phyloP scores from a whole-genome alignment of 2,888 invertebrate genomes.

The Lasioglossum villosulum region DNA sequence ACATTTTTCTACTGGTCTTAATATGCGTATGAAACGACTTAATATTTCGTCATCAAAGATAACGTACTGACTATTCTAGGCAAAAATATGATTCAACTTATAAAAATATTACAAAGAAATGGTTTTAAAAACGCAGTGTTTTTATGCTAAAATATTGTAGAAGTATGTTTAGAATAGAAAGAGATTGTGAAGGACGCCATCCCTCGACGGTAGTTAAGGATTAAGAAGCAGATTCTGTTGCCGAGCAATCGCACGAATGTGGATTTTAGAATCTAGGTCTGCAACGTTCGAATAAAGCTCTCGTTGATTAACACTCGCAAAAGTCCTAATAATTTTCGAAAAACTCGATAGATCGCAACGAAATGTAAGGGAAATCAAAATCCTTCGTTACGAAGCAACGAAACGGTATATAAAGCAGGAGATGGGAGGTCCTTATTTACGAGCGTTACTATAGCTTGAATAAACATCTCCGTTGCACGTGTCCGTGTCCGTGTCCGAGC shows the following conservation, averaged over 20 bases:
- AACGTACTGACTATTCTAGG: background rate
- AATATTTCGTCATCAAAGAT: no score
- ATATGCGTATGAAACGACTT: no score
- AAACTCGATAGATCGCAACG: background rate
- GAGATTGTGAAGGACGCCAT: background rate
- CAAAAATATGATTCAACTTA: background rate
- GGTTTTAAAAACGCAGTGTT: no score
- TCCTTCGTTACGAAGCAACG: background rate
- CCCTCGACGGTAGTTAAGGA: background rate
- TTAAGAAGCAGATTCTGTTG: background rate
- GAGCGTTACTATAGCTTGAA: slow-evolving; percentile 8
- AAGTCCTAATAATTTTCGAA: background rate
- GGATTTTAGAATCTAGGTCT: background rate
- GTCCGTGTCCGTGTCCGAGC: background rate
- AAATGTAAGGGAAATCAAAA: slow-evolving; percentile 24
- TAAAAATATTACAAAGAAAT: background rate
- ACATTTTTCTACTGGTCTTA: no score
- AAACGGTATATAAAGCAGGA: slow-evolving; percentile 6
- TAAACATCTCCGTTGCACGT: slow-evolving; percentile 21
- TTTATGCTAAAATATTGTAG: background rate
- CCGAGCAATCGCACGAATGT: background rate
- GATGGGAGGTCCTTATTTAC: slow-evolving; percentile 39
- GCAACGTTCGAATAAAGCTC: background rate
- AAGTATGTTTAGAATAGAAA: background rate
- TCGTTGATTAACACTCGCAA: background rate